phyloP scores from a whole-genome alignment of 2,888 invertebrate genomes.

The Cataglyphis albicans region DNA sequence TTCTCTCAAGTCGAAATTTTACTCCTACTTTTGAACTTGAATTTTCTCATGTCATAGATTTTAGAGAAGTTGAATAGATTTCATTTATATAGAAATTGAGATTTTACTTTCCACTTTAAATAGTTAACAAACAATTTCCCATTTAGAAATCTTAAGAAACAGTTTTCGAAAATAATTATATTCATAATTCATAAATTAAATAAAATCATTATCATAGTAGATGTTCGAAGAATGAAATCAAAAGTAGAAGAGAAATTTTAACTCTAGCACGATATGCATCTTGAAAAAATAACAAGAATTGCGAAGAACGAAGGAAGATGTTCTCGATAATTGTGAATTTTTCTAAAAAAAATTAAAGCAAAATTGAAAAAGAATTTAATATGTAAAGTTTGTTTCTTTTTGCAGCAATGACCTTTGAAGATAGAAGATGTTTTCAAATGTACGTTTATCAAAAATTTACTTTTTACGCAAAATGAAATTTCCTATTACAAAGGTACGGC shows the following conservation, averaged over 20 bases:
- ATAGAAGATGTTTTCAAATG: neutral
- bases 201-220: neutral
- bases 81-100: neutral
- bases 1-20: neutral
- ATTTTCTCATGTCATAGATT: neutral
- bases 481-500: neutral
- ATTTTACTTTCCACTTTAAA: neutral
- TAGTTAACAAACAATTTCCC: neutral
- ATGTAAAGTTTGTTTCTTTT: neutral
- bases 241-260: neutral
- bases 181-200: neutral
- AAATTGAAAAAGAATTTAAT: neutral
- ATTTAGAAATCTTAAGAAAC: neutral
- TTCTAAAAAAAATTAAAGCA: neutral
- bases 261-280: neutral
- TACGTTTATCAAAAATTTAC: neutral
- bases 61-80: neutral
- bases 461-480: constrained; percentile 27
- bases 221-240: neutral
- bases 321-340: neutral
- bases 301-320: neutral
- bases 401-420: neutral
- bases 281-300: neutral
- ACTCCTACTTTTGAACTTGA: neutral
- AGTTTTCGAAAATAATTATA: neutral